Conservation (phyloP, 2,797 vertebrate genomes). For the Perodicticus potto region DNA sequence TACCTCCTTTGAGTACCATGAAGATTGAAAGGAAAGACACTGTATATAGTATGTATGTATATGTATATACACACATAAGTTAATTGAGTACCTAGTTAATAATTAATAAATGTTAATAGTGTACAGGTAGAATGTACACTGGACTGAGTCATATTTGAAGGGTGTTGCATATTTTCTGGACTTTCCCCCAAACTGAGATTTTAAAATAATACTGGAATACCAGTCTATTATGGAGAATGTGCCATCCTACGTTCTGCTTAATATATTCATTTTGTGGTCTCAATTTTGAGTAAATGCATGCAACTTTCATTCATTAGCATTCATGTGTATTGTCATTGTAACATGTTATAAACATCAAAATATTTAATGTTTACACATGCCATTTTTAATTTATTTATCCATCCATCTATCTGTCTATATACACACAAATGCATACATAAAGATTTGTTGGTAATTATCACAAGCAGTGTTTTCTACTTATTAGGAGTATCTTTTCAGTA, state of each 20-base stretch:
- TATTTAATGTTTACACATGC: slow-evolving; percentile 12
- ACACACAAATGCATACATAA: background rate
- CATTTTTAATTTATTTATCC: background rate
- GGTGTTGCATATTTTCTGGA: background rate
- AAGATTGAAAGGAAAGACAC: background rate
- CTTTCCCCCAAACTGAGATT: background rate
- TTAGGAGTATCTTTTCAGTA: slow-evolving; percentile 13
- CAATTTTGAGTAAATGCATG: slow-evolving; percentile 50
- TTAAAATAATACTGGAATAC: background rate
- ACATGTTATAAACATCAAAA: slow-evolving; percentile 48
- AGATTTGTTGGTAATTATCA: slow-evolving; percentile 25
- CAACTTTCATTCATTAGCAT: slow-evolving; percentile 54
- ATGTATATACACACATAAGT: background rate
- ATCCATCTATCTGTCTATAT: background rate
- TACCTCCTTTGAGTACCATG: rapidly evolving
- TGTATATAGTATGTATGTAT: rapidly evolving
- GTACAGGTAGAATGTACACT: background rate
- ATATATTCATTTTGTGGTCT: slow-evolving; percentile 64
- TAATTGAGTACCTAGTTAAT: background rate
- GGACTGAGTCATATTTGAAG: background rate
- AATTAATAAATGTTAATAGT: background rate
- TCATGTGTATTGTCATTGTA: slow-evolving; percentile 22
- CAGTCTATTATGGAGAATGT: background rate
- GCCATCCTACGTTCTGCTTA: background rate
- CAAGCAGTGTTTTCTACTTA: slow-evolving; percentile 33